These are phyloP conservation scores for Lepus americanus DNA, from an alignment of 2,113 vertebrate genomes.

Conservation along the genomic window DNA sequence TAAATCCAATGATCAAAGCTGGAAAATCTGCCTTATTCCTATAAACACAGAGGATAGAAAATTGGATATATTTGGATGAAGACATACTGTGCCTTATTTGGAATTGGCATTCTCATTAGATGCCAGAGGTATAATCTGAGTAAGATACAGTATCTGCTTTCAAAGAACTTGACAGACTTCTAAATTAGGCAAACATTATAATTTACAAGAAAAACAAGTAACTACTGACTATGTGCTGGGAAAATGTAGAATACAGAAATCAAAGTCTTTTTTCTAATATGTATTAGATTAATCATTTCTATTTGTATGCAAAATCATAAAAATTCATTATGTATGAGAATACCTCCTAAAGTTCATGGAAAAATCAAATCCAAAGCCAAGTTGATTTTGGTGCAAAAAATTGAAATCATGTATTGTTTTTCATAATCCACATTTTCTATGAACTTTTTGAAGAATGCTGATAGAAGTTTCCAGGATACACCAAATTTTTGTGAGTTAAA, in stretches of 20 bases:
- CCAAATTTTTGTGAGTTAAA: background rate
- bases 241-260: background rate
- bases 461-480: background rate
- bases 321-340: background rate
- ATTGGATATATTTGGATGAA: background rate
- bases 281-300: background rate
- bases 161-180: conserved; percentile 9
- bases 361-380: too few relatives aligned
- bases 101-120: background rate
- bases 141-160: background rate
- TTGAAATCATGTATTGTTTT: too few relatives aligned
- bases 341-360: too few relatives aligned
- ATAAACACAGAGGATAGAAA: background rate
- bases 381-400: too few relatives aligned
- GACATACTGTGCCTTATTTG: background rate
- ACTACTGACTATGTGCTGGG: background rate
- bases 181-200: background rate
- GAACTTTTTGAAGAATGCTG: too few relatives aligned
- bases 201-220: background rate
- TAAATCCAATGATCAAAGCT: background rate
- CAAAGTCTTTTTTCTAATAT: background rate
- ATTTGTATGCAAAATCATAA: background rate
- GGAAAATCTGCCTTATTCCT: background rate
- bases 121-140: background rate
- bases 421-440: too few relatives aligned